These are phyloP conservation scores for Drosophila quinaria DNA, from an alignment of 2,888 invertebrate species.

Conservation along the genomic window DNA sequence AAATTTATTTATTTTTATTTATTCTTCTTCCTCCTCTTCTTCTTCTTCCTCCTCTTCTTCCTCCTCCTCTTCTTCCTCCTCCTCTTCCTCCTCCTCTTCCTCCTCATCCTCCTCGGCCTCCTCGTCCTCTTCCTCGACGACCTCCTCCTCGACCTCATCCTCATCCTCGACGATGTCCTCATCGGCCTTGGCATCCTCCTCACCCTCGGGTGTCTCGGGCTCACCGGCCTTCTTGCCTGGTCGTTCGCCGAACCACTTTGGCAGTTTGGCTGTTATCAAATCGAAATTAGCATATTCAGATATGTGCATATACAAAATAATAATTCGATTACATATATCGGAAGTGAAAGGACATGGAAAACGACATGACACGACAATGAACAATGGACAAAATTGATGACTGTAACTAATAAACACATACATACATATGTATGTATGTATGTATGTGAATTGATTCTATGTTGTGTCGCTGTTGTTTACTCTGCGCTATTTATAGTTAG, in stretches of 20 bases:
- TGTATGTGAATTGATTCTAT: not conserved
- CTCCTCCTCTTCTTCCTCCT: slow-evolving; percentile 86
- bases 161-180: slow-evolving; percentile 91
- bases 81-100: slow-evolving; percentile 87
- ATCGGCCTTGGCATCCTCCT: slow-evolving; percentile 93
- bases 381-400: slow-evolving; percentile 61
- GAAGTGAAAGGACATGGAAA: slow-evolving; percentile 32
- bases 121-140: slow-evolving; percentile 91
- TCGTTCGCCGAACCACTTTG: slow-evolving; percentile 98
- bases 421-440: not conserved
- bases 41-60: slow-evolving; percentile 86
- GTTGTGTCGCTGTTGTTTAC: slow-evolving; percentile 43
- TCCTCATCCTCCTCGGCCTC: slow-evolving; percentile 89
- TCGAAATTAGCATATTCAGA: slow-evolving; percentile 7
- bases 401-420: slow-evolving; percentile 2
- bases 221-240: slow-evolving; percentile 97
- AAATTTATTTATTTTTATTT: slow-evolving; percentile 71
- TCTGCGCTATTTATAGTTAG: slow-evolving; percentile 15
- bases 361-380: slow-evolving; percentile 66
- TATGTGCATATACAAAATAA: not conserved
- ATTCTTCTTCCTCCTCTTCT: slow-evolving; percentile 84
- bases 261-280: slow-evolving; percentile 91
- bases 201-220: slow-evolving; percentile 95
- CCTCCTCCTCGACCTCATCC: slow-evolving; percentile 92
- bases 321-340: not conserved